Conservation (phyloP, 2,888 invertebrate species). For the Meta bourneti region DNA sequence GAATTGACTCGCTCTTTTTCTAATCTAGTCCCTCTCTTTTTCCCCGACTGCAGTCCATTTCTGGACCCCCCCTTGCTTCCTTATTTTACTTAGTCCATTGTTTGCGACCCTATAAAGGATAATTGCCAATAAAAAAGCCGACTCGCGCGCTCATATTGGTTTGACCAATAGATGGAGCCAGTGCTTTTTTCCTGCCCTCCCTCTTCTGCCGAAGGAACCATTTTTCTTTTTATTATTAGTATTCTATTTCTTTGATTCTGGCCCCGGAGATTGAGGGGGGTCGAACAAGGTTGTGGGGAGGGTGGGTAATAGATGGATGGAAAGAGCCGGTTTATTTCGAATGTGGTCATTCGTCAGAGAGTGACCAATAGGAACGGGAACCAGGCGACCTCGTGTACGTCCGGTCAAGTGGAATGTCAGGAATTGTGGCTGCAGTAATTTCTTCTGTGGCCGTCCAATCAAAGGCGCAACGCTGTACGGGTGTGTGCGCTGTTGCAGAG, state of each 20-base stretch:
- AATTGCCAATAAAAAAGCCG: slow-evolving; percentile 75
- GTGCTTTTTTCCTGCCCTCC: slow-evolving; percentile 33
- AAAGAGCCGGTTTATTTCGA: slow-evolving; percentile 73
- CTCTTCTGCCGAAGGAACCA: not conserved
- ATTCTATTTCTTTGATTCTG: slow-evolving; percentile 62
- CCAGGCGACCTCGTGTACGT: slow-evolving; percentile 60
- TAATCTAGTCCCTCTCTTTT: slow-evolving; percentile 59
- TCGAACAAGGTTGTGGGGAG: not conserved
- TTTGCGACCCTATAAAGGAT: slow-evolving; percentile 70
- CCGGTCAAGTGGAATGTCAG: slow-evolving; percentile 76
- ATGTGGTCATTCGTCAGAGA: slow-evolving; percentile 76
- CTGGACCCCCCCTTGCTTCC: slow-evolving; percentile 40
- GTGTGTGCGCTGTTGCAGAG: slow-evolving; percentile 45
- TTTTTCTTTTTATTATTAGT: not conserved
- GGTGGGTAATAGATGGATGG: slow-evolving; percentile 68
- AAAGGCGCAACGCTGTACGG: slow-evolving; percentile 51
- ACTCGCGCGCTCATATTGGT: slow-evolving; percentile 72
- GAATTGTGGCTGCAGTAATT: slow-evolving; percentile 76
- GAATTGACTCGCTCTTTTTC: slow-evolving; percentile 71
- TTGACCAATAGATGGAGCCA: slow-evolving; percentile 65
- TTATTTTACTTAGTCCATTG: slow-evolving; percentile 66
- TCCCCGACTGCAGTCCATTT: slow-evolving; percentile 44
- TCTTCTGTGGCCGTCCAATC: slow-evolving; percentile 76
- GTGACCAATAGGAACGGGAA: slow-evolving; percentile 71
- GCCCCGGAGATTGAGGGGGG: not conserved